Evolutionary conservation across 2,888 invertebrate genomes (phyloP).

Genomic region (Catocala sponsa): DNA sequence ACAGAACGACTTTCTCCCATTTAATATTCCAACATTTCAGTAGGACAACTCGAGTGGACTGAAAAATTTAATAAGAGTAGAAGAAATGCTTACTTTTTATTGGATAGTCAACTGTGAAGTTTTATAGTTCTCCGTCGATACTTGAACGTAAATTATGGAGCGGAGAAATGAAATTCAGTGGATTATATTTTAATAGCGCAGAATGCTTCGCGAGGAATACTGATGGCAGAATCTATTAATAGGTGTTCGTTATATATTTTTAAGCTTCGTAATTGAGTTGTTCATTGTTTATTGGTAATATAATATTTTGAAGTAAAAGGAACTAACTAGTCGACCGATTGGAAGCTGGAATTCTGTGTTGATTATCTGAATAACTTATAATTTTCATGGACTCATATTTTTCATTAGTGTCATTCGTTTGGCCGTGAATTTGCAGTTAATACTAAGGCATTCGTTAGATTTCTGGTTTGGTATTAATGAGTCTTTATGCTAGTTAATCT

Average conservation of each 20-base stretch:
- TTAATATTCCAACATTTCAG: slow-evolving; percentile 60
- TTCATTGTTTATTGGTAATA: no score
- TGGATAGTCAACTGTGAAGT: slow-evolving; percentile 50
- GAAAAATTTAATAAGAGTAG: slow-evolving; percentile 56
- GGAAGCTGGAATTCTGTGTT: no score
- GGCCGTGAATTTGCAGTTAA: no score
- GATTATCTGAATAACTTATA: no score
- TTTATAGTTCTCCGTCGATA: slow-evolving; percentile 48
- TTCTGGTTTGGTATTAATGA: no score
- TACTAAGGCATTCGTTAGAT: no score
- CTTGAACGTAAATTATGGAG: slow-evolving; percentile 33
- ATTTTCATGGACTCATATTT: no score
- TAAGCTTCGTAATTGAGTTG: not conserved
- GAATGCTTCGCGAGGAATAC: not conserved
- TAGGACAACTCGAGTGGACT: slow-evolving; percentile 44
- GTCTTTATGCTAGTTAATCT: no score
- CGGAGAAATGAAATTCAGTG: slow-evolving; percentile 13
- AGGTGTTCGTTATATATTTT: not conserved
- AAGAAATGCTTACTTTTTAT: slow-evolving; percentile 55
- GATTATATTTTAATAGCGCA: slow-evolving; percentile 11
- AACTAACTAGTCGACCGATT: no score
- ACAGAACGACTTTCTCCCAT: slow-evolving; percentile 44
- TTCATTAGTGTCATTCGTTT: no score
- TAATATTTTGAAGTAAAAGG: no score
- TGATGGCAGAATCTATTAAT: not conserved